Conservation (phyloP, 2,888 invertebrate species). For the Parapristionchus giblindavisi region DNA sequence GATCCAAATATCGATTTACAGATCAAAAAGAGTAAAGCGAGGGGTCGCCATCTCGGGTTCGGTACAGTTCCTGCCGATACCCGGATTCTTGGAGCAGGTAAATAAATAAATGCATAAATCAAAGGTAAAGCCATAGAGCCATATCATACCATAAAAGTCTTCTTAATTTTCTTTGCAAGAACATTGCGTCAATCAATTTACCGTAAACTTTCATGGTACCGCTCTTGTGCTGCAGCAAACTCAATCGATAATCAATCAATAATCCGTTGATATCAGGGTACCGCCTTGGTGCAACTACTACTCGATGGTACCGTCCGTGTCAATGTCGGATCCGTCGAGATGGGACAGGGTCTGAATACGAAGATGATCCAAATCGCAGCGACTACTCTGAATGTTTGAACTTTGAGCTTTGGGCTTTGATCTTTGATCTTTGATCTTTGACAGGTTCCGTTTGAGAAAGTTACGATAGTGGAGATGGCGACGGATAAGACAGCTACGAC, state of each 20-base stretch:
- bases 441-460: conserved; percentile 48
- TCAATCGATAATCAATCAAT: too few species aligned
- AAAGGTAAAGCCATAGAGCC: too few species aligned
- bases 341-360: conserved; percentile 91
- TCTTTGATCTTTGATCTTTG: neutral
- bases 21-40: conserved; percentile 82
- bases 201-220: too few species aligned
- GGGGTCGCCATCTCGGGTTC: conserved; percentile 85
- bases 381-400: conserved; percentile 78
- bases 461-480: conserved; percentile 52
- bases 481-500: conserved; percentile 78
- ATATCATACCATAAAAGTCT: too few species aligned
- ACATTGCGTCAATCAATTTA: too few species aligned
- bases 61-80: conserved; percentile 81
- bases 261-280: conserved; percentile 77
- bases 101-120: neutral
- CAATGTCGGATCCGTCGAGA: conserved; percentile 86
- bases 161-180: too few species aligned
- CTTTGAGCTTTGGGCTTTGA: neutral
- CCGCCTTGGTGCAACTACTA: conserved; percentile 86
- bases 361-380: conserved; percentile 89
- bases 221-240: neutral
- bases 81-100: conserved; percentile 42
- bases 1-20: too few species aligned
- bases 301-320: conserved; percentile 84